Evolutionary conservation across 2,113 vertebrate species (phyloP).

Genomic region (Mugil cephalus): DNA sequence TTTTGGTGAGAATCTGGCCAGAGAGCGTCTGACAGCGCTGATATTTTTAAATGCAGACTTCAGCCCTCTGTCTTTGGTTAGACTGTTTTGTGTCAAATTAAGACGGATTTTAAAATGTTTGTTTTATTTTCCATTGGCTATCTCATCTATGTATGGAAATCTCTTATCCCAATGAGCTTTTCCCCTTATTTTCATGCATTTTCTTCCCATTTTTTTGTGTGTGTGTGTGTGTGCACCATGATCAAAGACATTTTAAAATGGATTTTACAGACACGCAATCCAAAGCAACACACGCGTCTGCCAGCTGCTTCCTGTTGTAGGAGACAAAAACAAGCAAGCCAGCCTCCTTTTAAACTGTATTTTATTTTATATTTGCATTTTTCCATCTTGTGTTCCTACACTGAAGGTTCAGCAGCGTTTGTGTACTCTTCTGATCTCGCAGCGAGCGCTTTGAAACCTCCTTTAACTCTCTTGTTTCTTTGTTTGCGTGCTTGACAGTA

Average conservation of each 20-base stretch:
- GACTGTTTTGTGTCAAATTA: too few relatives aligned
- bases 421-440: slow-evolving; percentile 15
- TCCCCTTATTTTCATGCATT: not conserved
- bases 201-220: not conserved
- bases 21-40: too few relatives aligned
- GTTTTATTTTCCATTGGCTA: too few relatives aligned
- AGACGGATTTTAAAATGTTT: too few relatives aligned
- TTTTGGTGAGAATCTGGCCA: too few relatives aligned
- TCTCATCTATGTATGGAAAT: too few relatives aligned
- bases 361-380: slow-evolving; percentile 14
- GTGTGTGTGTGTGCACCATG: not conserved
- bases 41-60: too few relatives aligned
- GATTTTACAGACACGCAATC: slow-evolving; percentile 12
- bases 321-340: slow-evolving; percentile 5
- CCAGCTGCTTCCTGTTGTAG: slow-evolving; percentile 21
- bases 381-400: not conserved
- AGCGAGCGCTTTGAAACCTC: not conserved
- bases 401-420: slow-evolving; percentile 16
- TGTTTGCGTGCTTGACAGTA: slow-evolving; percentile 28
- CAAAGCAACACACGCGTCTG: slow-evolving; percentile 2
- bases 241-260: slow-evolving; percentile 41
- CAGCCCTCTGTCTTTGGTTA: too few relatives aligned
- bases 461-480: slow-evolving; percentile 17
- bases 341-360: not conserved
- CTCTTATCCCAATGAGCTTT: too few relatives aligned